Evolutionary conservation across 2,113 vertebrate genomes (phyloP).

Genomic region (Cyprinus carpio): DNA sequence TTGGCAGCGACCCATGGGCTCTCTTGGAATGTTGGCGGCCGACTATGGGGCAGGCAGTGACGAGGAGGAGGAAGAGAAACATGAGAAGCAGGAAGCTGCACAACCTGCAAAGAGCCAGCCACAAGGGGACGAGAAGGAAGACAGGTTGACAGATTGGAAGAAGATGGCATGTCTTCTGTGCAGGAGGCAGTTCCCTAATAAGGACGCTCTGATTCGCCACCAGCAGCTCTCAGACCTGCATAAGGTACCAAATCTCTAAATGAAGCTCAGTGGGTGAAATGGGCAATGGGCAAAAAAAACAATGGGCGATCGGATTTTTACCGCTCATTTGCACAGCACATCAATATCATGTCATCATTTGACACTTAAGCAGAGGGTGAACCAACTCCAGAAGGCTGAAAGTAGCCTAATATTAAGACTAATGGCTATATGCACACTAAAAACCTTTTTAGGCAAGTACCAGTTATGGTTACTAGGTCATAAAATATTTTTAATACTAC

Average conservation of each 20-base stretch:
- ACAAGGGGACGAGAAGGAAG: slow-evolving; percentile 79
- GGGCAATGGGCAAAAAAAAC: too few relatives aligned
- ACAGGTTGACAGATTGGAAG: slow-evolving; percentile 95
- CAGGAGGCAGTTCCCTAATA: slow-evolving; percentile 94
- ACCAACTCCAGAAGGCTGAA: too few relatives aligned
- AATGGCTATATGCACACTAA: too few relatives aligned
- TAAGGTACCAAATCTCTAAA: slow-evolving; percentile 77
- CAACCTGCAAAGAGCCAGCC: slow-evolving; percentile 72
- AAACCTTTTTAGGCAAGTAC: too few relatives aligned
- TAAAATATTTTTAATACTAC: too few relatives aligned
- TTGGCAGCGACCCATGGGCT: slow-evolving; percentile 88
- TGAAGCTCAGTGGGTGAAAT: neutral
- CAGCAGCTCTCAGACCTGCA: slow-evolving; percentile 97
- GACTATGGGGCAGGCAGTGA: slow-evolving; percentile 95
- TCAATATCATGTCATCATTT: too few relatives aligned
- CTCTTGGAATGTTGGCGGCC: slow-evolving; percentile 88
- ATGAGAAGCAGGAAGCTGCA: slow-evolving; percentile 80
- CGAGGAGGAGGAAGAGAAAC: slow-evolving; percentile 92
- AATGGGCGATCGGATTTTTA: too few relatives aligned
- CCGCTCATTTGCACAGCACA: too few relatives aligned
- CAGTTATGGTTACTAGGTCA: too few relatives aligned
- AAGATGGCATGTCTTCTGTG: slow-evolving; percentile 96
- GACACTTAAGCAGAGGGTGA: too few relatives aligned
- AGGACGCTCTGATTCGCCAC: slow-evolving; percentile 91
- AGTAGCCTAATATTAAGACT: too few relatives aligned